Conservation (phyloP, 1,140 invertebrate species). For the Drosophila chauvacae region DNA sequence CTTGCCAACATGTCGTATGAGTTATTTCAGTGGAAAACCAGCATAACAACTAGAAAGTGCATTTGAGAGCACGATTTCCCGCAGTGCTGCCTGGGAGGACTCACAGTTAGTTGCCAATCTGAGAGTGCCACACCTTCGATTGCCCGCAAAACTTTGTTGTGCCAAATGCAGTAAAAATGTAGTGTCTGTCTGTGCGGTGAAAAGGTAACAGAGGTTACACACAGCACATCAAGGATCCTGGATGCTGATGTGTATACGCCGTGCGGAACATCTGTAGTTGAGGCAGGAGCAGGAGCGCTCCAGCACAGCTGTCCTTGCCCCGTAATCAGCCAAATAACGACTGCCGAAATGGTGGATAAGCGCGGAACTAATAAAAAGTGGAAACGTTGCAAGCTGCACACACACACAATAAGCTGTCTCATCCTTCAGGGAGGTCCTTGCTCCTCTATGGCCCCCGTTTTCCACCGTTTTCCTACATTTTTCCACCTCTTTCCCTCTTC, state of each 20-base stretch:
- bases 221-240: conserved; percentile 29
- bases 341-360: conserved; percentile 76
- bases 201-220: conserved; percentile 26
- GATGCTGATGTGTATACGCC: conserved; percentile 17
- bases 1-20: background rate
- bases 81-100: conserved; percentile 6
- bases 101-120: conserved; percentile 37
- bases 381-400: conserved; percentile 74
- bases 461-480: conserved; percentile 2
- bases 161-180: conserved; percentile 17
- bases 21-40: background rate
- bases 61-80: background rate
- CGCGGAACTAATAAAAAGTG: conserved; percentile 75
- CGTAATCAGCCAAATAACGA: conserved; percentile 80
- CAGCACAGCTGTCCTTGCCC: conserved; percentile 54
- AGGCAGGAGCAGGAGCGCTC: conserved; percentile 7
- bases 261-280: conserved; percentile 8
- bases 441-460: background rate
- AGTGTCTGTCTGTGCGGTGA: conserved; percentile 15
- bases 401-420: conserved; percentile 33
- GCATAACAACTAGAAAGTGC: background rate
- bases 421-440: conserved; percentile 45
- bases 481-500: background rate
- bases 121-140: conserved; percentile 41
- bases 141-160: conserved; percentile 43